Evolutionary conservation across 2,113 vertebrate genomes (phyloP).

Genomic region (Macquaria australasica): DNA sequence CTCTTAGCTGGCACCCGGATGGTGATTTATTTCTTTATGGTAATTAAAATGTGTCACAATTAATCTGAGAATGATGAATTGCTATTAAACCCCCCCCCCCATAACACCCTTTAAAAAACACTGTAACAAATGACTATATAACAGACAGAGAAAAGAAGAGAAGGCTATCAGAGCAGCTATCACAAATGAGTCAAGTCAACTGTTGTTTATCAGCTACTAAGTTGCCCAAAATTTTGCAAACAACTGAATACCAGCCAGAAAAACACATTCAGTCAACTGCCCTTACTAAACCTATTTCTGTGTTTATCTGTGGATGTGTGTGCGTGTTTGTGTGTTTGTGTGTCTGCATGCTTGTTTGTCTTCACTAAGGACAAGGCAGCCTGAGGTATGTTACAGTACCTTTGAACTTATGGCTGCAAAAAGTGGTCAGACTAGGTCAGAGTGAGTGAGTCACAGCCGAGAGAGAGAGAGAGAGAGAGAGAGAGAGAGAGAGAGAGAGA

Average conservation of each 20-base stretch:
- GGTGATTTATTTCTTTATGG: conserved; percentile 8
- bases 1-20: conserved; percentile 6
- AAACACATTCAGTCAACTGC: background rate
- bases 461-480: conserved; percentile 28
- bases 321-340: background rate
- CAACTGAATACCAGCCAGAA: conserved; percentile 6
- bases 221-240: background rate
- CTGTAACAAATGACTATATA: background rate
- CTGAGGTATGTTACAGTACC: conserved; percentile 50
- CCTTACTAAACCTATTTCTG: background rate
- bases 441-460: conserved; percentile 63
- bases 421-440: conserved; percentile 55
- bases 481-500: conserved; percentile 32
- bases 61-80: conserved; percentile 25
- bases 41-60: conserved; percentile 43
- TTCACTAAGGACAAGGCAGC: conserved; percentile 38
- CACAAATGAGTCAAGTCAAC: background rate
- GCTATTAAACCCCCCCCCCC: background rate
- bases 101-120: conserved; percentile 27
- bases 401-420: conserved; percentile 67
- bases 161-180: conserved; percentile 1
- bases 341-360: conserved; percentile 11
- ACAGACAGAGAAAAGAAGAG: background rate
- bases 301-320: background rate
- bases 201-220: conserved; percentile 13